phyloP scores from a whole-genome alignment of 64 coral and sea anemone genomes.

The Dendrophyllia cribrosa region DNA sequence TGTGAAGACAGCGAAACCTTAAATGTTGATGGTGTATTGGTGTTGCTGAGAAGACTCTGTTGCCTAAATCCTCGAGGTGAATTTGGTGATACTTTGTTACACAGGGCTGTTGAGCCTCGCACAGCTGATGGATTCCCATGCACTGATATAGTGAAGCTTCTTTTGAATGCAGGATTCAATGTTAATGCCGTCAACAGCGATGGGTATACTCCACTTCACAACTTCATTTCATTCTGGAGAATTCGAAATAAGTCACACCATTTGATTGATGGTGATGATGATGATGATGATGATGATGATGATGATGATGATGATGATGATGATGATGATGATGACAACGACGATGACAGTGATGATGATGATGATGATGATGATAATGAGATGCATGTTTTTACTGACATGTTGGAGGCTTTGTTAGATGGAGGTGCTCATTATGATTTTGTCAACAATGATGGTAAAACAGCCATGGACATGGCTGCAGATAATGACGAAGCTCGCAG shows the following conservation, averaged over 20 bases:
- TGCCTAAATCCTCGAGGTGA: too few species aligned
- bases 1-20: too few species aligned
- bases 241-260: too few species aligned
- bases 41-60: too few species aligned
- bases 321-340: too few species aligned
- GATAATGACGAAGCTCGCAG: constrained; percentile 22
- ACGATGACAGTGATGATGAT: too few species aligned
- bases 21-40: too few species aligned
- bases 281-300: too few species aligned
- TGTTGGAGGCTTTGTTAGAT: constrained; percentile 18
- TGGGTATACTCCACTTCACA: constrained; percentile 44
- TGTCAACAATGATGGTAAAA: constrained; percentile 23
- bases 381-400: constrained; percentile 17
- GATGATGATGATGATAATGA: not conserved
- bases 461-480: constrained; percentile 12
- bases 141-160: not conserved
- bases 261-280: too few species aligned
- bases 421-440: constrained; percentile 13
- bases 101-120: constrained; percentile 2
- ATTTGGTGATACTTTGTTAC: not conserved
- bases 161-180: constrained; percentile 40
- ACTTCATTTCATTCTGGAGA: too few species aligned
- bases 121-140: constrained; percentile 35
- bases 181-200: constrained; percentile 47
- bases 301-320: too few species aligned